These are phyloP conservation scores for Oryctes rhinoceros DNA, from an alignment of 1,140 invertebrate species.

Conservation along the genomic window DNA sequence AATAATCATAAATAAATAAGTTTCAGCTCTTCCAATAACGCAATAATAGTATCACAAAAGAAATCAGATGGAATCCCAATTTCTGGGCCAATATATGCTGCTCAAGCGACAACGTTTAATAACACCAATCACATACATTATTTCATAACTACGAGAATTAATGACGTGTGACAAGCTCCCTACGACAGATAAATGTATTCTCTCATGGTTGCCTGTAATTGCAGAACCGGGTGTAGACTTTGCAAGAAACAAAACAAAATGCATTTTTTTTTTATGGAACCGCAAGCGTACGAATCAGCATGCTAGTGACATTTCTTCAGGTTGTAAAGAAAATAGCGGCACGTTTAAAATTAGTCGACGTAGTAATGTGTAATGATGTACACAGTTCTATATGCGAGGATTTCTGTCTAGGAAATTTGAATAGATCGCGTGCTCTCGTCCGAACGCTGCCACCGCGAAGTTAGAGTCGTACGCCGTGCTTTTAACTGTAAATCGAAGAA, in stretches of 20 bases:
- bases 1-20: too few species aligned
- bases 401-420: not conserved
- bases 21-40: too few species aligned
- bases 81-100: too few species aligned
- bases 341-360: slow-evolving; percentile 15
- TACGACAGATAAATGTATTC: too few species aligned
- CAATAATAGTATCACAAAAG: too few species aligned
- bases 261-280: slow-evolving; percentile 5
- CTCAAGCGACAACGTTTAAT: too few species aligned
- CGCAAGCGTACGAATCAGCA: not conserved
- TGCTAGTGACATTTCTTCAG: slow-evolving; percentile 12
- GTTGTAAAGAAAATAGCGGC: slow-evolving; percentile 1
- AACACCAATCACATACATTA: too few species aligned
- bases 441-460: not conserved
- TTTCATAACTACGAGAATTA: too few species aligned
- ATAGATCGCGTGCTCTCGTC: not conserved
- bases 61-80: too few species aligned
- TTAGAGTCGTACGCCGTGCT: not conserved
- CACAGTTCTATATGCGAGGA: not conserved
- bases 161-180: too few species aligned
- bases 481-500: not conserved
- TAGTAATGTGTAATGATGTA: not conserved
- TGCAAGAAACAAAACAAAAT: not conserved
- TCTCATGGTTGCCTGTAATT: too few species aligned
- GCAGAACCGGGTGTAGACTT: too few species aligned